A percentile compares a stretch with the other conserved stretches of the same genome.
Evolutionary conservation across 2,113 vertebrate species (phyloP).

Genomic region (Gavia stellata): DNA sequence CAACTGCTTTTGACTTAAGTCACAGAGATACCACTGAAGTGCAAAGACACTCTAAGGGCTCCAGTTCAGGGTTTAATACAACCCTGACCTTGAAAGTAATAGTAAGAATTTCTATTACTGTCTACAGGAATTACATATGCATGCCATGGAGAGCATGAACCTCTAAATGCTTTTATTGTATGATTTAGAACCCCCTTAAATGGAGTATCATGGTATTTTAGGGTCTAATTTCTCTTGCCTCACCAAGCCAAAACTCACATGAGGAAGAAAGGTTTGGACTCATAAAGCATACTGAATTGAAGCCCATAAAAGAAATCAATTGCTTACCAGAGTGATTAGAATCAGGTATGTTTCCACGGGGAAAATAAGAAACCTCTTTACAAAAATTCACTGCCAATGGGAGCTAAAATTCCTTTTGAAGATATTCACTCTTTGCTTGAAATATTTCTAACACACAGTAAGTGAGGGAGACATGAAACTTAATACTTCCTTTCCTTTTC

Average conservation of each 20-base stretch:
- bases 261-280: conserved; percentile 22
- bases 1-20: neutral
- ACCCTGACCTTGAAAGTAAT: conserved; percentile 35
- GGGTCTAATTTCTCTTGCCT: neutral
- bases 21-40: neutral
- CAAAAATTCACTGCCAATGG: neutral
- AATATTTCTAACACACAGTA: neutral
- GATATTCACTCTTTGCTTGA: neutral
- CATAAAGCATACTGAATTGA: conserved; percentile 17
- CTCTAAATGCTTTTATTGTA: conserved; percentile 13
- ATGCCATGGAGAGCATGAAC: neutral
- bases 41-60: neutral
- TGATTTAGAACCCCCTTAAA: conserved; percentile 34
- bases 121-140: conserved; percentile 15
- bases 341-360: neutral
- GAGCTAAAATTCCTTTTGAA: neutral
- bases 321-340: conserved; percentile 42
- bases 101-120: neutral
- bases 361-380: conserved; percentile 8
- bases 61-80: neutral
- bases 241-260: conserved; percentile 3
- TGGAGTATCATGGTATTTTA: neutral
- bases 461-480: neutral
- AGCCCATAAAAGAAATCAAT: conserved; percentile 25
- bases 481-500: neutral